Base-by-base conservation (phyloP, 2,888 invertebrate genomes). In the Eilema caniola region DNA sequence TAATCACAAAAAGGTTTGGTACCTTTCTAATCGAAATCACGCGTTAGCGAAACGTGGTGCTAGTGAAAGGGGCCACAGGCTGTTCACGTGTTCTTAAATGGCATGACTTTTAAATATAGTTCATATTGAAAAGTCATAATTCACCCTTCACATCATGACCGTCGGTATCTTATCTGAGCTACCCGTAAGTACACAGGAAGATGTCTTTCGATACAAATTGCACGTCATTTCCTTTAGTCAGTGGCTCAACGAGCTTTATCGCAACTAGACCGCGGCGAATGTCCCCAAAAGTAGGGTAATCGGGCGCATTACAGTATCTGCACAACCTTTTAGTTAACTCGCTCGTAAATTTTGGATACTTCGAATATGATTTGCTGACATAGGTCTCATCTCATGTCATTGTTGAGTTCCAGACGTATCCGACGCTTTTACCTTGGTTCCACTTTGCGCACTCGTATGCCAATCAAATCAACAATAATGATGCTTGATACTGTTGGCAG, bases 201-300 rank as follows among this genome's bases (percentile, higher is more conserved):
- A 47, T 23, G 47, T 12, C 20, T 28, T 56, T 41, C 53, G 14
- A 33, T 60, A n/a, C 47, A 68, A 71, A 75, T 65, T 66, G 64
- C 47, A 24, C 57, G 28, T 63, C 66, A 37, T 65, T 68, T 68
- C 70, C 71, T 68, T 63, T 56, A 77, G 63, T 57, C 62, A 24
- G 64, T 41, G 47, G 64, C 65, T 62, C 60, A 11, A 59, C 62
- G 69, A 69, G 71, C 72, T 73, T 63, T 25, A 63, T 72, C 72
- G 31, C 69, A 69, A 72, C 56, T 64, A 56, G 64, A 74, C 68
- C 59, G 62, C 62, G 62, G 67, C 57, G 73, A 68, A 80, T 69
- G 57, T 33, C 8, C 59, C 62, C 65, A 37, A 64, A 80, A 75
- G 66, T 75, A 64, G 68, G 71, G 72, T 75, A 79, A 77, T 71